Conservation (phyloP, 1,140 invertebrate genomes). For the Limonius californicus region DNA sequence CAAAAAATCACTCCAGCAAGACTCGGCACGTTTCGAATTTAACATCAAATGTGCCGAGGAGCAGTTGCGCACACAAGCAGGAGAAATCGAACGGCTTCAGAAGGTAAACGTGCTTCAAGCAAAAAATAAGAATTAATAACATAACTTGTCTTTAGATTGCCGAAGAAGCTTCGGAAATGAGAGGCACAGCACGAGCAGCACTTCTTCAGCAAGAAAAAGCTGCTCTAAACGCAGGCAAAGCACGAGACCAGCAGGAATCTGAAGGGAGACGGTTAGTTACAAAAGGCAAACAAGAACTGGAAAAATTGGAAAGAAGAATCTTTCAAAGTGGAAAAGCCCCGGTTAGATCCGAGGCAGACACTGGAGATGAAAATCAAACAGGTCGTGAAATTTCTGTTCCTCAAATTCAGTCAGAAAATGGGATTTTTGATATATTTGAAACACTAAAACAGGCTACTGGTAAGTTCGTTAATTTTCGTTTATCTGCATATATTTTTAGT, state of each 20-base stretch:
- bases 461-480: slow-evolving; percentile 28
- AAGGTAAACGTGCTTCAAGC: slow-evolving; percentile 29
- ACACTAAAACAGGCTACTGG: slow-evolving; percentile 70
- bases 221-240: slow-evolving; percentile 58
- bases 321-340: slow-evolving; percentile 50
- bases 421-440: slow-evolving; percentile 65
- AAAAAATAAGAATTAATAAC: not conserved
- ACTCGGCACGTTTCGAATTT: slow-evolving; percentile 68
- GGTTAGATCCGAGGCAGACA: slow-evolving; percentile 41
- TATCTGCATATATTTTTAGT: too few relatives aligned
- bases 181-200: slow-evolving; percentile 60
- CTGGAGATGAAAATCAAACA: slow-evolving; percentile 37
- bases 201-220: slow-evolving; percentile 64
- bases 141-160: slow-evolving; percentile 51
- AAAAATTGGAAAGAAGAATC: slow-evolving; percentile 66
- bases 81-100: slow-evolving; percentile 67
- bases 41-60: slow-evolving; percentile 64
- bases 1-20: slow-evolving; percentile 63
- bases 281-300: slow-evolving; percentile 63
- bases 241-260: slow-evolving; percentile 58
- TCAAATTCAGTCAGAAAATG: slow-evolving; percentile 46
- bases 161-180: slow-evolving; percentile 65
- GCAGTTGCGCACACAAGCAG: slow-evolving; percentile 60
- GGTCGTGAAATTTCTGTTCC: slow-evolving; percentile 37
- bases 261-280: slow-evolving; percentile 63